A percentile compares a stretch with the other conserved stretches of the same genome.
These are phyloP conservation scores for Pteropus alecto DNA, from an alignment of 2,113 vertebrate species.

Conservation along the genomic window DNA sequence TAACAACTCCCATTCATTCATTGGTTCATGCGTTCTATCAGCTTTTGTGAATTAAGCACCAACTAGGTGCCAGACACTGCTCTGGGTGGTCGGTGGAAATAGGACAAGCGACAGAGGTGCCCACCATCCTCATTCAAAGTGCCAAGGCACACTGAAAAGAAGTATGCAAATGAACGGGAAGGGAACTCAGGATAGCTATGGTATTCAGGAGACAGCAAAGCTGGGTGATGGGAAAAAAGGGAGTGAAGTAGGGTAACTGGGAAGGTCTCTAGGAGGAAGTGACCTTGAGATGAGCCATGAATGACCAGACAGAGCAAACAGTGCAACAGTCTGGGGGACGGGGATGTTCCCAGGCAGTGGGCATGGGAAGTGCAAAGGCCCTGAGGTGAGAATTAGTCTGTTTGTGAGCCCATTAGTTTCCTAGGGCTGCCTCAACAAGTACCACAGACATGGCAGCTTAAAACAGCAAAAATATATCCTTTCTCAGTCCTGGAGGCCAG, in stretches of 20 bases:
- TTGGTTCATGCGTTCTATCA: background rate
- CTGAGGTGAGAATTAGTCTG: background rate
- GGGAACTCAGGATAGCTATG: background rate
- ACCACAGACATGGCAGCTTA: background rate
- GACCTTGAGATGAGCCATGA: background rate
- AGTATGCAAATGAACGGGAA: background rate
- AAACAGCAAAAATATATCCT: background rate
- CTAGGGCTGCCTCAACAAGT: background rate
- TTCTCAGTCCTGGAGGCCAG: background rate
- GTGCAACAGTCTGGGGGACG: background rate
- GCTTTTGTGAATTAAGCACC: background rate
- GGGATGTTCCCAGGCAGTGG: too few species aligned
- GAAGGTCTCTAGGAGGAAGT: background rate
- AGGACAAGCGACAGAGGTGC: background rate
- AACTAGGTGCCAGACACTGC: background rate
- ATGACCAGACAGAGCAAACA: background rate
- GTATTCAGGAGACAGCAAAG: too few species aligned
- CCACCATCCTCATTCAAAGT: background rate
- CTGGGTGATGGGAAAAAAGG: background rate
- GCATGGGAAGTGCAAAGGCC: background rate
- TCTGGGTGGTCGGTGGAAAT: background rate
- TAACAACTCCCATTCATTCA: background rate
- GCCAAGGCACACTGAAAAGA: background rate
- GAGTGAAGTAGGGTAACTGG: background rate
- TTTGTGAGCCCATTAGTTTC: background rate